Percentiles rank a stretch among this genome's conserved stretches.
phyloP scores from a whole-genome alignment of 2,797 vertebrate genomes.

The Acanthis flammea region DNA sequence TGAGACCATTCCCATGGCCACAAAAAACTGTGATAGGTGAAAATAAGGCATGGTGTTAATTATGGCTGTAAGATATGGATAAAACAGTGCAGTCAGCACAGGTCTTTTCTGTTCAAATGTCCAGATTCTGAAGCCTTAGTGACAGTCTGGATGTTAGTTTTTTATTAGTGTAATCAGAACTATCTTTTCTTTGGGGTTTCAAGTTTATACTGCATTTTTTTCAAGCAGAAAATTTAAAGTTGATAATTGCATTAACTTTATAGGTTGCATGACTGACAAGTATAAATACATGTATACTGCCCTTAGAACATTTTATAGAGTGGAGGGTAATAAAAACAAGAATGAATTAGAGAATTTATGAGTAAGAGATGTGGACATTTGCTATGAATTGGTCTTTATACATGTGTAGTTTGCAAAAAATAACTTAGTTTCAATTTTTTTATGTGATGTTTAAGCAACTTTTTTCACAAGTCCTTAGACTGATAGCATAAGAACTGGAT shows the following conservation, averaged over 20 bases:
- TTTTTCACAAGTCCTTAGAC: not conserved
- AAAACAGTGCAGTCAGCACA: not conserved
- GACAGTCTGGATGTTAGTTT: not conserved
- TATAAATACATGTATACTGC: not conserved
- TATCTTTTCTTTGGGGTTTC: not conserved
- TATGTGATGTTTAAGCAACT: not conserved
- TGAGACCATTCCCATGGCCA: not conserved
- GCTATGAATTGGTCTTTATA: not conserved
- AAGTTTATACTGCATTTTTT: not conserved
- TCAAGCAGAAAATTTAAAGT: not conserved
- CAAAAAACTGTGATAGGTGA: not conserved
- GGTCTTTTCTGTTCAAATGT: not conserved
- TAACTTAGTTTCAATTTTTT: not conserved
- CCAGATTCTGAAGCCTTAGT: not conserved
- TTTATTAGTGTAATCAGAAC: not conserved
- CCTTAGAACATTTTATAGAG: not conserved
- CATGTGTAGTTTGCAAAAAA: not conserved
- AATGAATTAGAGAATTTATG: not conserved
- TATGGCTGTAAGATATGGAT: not conserved
- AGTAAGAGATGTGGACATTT: not conserved
- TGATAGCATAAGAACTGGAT: not conserved
- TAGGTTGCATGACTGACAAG: not conserved
- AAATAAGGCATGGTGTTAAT: not conserved
- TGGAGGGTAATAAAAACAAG: not conserved
- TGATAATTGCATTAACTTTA: not conserved